These are phyloP conservation scores for Megalurothrips usitatus DNA, from an alignment of 2,888 invertebrate genomes.

Conservation along the genomic window DNA sequence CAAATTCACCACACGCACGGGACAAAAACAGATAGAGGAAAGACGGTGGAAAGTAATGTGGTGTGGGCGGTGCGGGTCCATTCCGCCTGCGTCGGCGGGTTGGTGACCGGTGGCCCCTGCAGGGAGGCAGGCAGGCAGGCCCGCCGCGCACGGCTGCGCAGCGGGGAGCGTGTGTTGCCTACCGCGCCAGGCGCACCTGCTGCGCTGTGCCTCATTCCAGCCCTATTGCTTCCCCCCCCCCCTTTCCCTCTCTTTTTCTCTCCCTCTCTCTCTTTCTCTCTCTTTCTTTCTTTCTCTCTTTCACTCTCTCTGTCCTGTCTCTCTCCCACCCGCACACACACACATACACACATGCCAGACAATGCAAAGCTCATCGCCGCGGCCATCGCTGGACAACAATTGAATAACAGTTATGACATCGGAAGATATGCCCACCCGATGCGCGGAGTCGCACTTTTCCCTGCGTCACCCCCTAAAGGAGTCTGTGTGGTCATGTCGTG, in stretches of 20 bases:
- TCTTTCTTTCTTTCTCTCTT: background rate
- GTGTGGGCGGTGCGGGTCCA: too few species aligned
- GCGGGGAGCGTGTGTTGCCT: background rate
- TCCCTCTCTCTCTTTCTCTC: background rate
- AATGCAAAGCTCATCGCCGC: background rate
- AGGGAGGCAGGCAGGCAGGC: background rate
- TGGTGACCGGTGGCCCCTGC: too few species aligned
- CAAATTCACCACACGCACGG: too few species aligned
- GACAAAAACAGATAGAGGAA: too few species aligned
- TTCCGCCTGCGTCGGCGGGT: too few species aligned
- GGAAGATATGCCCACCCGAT: background rate
- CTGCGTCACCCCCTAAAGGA: background rate
- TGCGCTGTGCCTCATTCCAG: background rate
- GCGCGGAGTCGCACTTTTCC: background rate
- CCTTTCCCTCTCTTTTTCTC: constrained; percentile 9
- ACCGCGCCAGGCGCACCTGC: background rate
- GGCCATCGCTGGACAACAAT: background rate
- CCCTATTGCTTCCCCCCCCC: background rate
- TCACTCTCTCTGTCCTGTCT: background rate
- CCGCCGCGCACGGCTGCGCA: background rate
- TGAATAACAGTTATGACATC: background rate
- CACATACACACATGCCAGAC: background rate
- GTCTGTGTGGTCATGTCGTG: too few species aligned
- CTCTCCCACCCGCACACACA: background rate
- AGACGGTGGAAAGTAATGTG: too few species aligned